Evolutionary conservation across 23 tunicate species (phyloP), one percentile per base, ranked within the genome.

Genomic region (Ascidia mentula): DNA sequence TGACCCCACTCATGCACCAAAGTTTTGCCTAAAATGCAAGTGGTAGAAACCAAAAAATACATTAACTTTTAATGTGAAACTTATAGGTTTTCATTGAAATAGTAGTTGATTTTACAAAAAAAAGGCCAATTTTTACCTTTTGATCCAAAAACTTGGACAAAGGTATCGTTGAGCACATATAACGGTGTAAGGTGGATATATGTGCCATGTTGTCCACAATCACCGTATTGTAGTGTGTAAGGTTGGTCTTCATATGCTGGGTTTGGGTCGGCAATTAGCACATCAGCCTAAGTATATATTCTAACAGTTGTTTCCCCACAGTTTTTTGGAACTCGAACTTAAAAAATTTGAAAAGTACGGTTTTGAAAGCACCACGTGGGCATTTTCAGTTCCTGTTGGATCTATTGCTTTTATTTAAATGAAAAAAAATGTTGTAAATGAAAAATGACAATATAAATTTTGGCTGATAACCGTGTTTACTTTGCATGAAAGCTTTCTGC

Each of bases 1-100:
- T 86, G 90, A 20, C 80, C 85, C 90, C 90, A 86, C 59, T 86
- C 90, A 65, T 86, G 90, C 0, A 80, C 90, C 6, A 86, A 74
- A 5, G 90, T 60, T 80, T 86, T 86, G 24, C 85, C 90, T 86
- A 61, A 4, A 59, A 74, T 8, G 15, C 53, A 42, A 42, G n/a
- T n/a, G n/a, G n/a, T n/a, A n/a, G n/a, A n/a, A n/a, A n/a, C n/a
- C 15, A 42, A 42, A 42, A 42, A 15, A 9, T 42, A 42, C 53
- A 42, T 12, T 42, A 9, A 42, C 15, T 42, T 42, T 12, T 42
- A 12, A 42, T 42, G 53, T 9, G 15, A 42, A 42, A 42, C 15
- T 42, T 42, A 15, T 42, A 12, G 12, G 53, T 42, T 42, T 15
- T 42, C 15, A 9, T 42, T 42, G 53, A 42, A 42, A 42, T 42